Conservation (phyloP, 2,888 invertebrate species). For the Drosophila quinaria region DNA sequence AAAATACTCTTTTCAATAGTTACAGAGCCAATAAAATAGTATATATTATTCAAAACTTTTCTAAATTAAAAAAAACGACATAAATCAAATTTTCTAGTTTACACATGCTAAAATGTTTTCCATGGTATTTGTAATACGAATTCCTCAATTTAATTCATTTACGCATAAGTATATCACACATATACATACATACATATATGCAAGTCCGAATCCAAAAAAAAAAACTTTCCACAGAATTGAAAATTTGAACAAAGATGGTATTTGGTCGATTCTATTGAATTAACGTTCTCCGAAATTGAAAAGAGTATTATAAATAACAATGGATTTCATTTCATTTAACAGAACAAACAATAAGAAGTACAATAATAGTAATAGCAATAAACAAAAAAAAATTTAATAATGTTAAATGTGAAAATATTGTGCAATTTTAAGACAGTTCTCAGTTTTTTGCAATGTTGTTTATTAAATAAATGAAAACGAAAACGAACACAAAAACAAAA, state of each 20-base stretch:
- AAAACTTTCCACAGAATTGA: neutral
- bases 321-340: constrained; percentile 6
- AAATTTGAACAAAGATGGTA: neutral
- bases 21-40: neutral
- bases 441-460: neutral
- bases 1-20: constrained; percentile 18
- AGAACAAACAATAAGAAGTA: constrained; percentile 8
- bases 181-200: too few relatives aligned
- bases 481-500: neutral
- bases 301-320: constrained; percentile 21
- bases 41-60: neutral
- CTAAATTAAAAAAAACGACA: neutral
- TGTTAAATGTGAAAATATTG: constrained; percentile 16
- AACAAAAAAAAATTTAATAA: constrained; percentile 7
- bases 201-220: neutral
- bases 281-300: neutral
- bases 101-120: too few relatives aligned
- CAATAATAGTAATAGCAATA: constrained; percentile 13
- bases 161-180: too few relatives aligned
- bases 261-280: neutral
- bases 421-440: constrained; percentile 1
- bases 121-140: too few relatives aligned
- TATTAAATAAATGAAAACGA: neutral
- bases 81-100: neutral
- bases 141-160: too few relatives aligned